Conservation (phyloP, 1,140 invertebrate species). For the Drosophila obscura region DNA sequence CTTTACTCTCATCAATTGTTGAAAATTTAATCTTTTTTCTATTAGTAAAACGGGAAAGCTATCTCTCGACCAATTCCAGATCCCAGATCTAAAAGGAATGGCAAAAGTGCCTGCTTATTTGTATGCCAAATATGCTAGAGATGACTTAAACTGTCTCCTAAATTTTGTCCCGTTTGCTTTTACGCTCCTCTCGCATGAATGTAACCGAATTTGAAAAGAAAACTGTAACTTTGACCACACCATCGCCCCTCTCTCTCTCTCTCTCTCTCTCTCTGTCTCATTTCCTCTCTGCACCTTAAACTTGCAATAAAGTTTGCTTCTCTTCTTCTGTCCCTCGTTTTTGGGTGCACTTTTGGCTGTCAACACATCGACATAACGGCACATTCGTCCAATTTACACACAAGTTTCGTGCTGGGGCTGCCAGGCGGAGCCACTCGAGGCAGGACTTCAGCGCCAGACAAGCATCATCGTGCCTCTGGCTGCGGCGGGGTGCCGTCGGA, state of each 20-base stretch:
- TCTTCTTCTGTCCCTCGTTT: neutral
- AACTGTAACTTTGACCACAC: slow-evolving; percentile 26
- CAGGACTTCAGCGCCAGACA: slow-evolving; percentile 65
- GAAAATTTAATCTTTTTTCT: too few species aligned
- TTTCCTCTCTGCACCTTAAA: slow-evolving; percentile 18
- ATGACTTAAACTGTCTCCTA: slow-evolving; percentile 11
- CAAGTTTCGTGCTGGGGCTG: slow-evolving; percentile 38
- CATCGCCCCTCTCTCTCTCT: too few species aligned
- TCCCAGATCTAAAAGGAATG: too few species aligned
- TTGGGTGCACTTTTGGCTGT: slow-evolving; percentile 69
- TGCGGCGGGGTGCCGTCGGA: slow-evolving; percentile 4
- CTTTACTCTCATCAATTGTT: too few species aligned
- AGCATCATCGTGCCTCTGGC: slow-evolving; percentile 30
- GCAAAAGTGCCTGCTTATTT: too few species aligned
- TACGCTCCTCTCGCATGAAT: neutral
- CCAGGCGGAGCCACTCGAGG: slow-evolving; percentile 46
- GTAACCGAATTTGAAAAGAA: slow-evolving; percentile 9
- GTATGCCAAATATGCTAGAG: too few species aligned
- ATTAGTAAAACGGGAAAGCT: too few species aligned
- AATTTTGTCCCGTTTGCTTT: neutral
- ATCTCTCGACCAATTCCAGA: too few species aligned
- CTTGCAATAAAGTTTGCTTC: slow-evolving; percentile 58
- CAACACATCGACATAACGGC: slow-evolving; percentile 79
- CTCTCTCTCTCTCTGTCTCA: too few species aligned
- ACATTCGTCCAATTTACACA: slow-evolving; percentile 82